Conservation (phyloP, 2,797 vertebrate species). For the Crax fasciolata region DNA sequence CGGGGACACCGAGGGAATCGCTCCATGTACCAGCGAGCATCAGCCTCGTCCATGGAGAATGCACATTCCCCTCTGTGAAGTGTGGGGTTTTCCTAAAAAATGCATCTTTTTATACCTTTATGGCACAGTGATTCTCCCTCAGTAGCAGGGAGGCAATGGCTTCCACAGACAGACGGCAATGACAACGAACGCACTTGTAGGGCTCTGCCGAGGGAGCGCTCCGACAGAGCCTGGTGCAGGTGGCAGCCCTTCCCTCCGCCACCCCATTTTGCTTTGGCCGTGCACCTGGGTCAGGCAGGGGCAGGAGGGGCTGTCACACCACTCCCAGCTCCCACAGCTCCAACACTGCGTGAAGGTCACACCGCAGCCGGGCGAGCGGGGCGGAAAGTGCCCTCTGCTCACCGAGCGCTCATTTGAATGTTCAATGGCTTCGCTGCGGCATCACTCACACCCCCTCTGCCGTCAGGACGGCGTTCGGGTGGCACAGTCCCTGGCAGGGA, state of each 20-base stretch:
- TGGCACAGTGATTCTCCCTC: background rate
- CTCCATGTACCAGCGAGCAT: background rate
- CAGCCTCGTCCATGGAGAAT: background rate
- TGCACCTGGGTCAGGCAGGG: background rate
- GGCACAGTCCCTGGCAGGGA: background rate
- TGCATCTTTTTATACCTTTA: background rate
- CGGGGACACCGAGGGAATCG: background rate
- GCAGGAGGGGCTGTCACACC: background rate
- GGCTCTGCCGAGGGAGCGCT: background rate
- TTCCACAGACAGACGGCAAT: background rate
- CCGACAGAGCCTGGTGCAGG: background rate
- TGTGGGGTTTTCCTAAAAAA: background rate
- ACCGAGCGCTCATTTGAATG: conserved; percentile 65
- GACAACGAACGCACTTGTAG: background rate
- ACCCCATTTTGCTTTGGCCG: background rate
- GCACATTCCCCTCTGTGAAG: background rate
- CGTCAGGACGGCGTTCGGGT: rapidly evolving
- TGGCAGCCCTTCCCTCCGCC: background rate
- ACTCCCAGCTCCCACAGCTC: background rate
- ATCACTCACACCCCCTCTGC: background rate
- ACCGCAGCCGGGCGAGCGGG: conserved; percentile 16
- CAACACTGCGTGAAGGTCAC: conserved; percentile 61
- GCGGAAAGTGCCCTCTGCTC: conserved; percentile 59
- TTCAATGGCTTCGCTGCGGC: conserved; percentile 60
- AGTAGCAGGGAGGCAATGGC: background rate